A percentile compares a stretch with the other conserved stretches of the same genome.
phyloP scores from a whole-genome alignment of 2,888 invertebrate species.

The Apamea anceps region DNA sequence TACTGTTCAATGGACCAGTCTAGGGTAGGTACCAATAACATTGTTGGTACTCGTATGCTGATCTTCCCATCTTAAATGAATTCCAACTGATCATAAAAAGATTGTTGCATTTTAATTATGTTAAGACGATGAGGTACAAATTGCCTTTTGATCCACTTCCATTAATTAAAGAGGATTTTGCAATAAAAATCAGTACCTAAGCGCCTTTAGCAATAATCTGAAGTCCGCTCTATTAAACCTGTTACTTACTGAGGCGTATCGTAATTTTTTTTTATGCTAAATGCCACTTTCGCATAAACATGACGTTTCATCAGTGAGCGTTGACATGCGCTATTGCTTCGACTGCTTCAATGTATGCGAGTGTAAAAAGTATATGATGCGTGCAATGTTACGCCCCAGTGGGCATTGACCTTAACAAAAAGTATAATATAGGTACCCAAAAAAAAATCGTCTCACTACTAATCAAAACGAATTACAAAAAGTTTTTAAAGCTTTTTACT shows the following conservation, averaged over 20 bases:
- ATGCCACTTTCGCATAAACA: slow-evolving; percentile 52
- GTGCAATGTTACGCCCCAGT: slow-evolving; percentile 49
- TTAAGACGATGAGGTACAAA: background rate
- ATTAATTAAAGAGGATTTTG: slow-evolving; percentile 37
- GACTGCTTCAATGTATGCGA: slow-evolving; percentile 44
- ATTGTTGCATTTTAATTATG: slow-evolving; percentile 14
- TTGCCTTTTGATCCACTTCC: slow-evolving; percentile 23
- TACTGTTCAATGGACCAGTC: background rate
- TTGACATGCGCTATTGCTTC: slow-evolving; percentile 57
- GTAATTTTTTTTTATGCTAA: slow-evolving; percentile 54
- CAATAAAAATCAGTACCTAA: slow-evolving; percentile 36
- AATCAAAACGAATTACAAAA: slow-evolving; percentile 36
- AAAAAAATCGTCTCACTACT: slow-evolving; percentile 27
- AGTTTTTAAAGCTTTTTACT: slow-evolving; percentile 7
- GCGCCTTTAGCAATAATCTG: slow-evolving; percentile 38
- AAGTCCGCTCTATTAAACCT: slow-evolving; percentile 57
- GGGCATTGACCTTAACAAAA: slow-evolving; percentile 45
- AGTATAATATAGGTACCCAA: slow-evolving; percentile 12
- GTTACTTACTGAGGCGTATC: slow-evolving; percentile 44
- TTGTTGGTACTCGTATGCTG: too few species aligned
- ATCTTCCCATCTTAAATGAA: background rate
- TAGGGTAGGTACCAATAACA: background rate
- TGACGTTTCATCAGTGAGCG: slow-evolving; percentile 42
- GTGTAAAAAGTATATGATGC: slow-evolving; percentile 49
- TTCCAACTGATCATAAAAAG: background rate